These are phyloP conservation scores for Apus apus DNA, from an alignment of 2,113 vertebrate species.

Conservation along the genomic window DNA sequence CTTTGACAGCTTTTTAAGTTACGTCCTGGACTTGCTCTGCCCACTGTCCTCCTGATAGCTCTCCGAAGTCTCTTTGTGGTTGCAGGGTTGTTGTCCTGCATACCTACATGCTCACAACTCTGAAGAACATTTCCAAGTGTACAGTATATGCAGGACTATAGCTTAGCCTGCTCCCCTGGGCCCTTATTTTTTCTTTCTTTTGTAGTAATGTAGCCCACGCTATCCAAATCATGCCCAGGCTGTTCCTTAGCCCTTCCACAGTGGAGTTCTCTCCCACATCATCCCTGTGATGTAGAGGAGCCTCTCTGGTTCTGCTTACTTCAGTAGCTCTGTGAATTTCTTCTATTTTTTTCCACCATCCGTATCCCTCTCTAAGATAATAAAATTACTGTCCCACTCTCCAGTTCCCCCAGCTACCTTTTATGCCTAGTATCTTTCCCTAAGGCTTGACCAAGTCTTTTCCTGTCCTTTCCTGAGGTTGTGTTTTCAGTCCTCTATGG, in stretches of 20 bases:
- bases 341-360: neutral
- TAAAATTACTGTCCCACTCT: neutral
- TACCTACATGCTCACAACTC: neutral
- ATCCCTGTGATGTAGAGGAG: neutral
- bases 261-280: neutral
- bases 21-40: neutral
- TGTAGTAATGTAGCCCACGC: neutral
- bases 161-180: neutral
- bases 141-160: neutral
- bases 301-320: neutral
- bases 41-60: fast-evolving
- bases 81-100: neutral
- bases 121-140: neutral
- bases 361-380: neutral
- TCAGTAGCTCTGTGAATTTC: neutral
- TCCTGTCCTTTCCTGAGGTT: neutral
- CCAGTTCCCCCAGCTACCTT: neutral
- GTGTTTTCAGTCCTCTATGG: neutral
- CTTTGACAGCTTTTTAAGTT: neutral
- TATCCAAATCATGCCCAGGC: neutral
- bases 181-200: neutral
- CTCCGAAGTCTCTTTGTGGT: neutral
- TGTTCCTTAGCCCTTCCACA: neutral
- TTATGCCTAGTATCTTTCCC: neutral
- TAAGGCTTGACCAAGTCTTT: neutral